A percentile compares a stretch with the other conserved stretches of the same genome.
Conservation (phyloP, 2,113 vertebrate genomes). For the Taurulus bubalis region DNA sequence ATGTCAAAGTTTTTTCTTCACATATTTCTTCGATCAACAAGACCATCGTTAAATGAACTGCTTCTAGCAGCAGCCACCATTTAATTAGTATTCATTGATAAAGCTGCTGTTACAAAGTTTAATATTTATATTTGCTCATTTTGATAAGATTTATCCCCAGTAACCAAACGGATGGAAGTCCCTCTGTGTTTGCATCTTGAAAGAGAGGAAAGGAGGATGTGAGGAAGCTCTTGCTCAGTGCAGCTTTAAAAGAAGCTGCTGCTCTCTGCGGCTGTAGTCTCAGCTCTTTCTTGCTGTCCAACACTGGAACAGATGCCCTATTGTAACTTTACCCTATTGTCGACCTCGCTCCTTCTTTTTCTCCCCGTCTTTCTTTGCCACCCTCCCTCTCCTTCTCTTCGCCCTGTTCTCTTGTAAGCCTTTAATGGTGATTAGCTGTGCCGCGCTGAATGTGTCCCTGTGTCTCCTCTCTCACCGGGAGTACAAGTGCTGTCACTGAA, state of each 20-base stretch:
- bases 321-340: constrained; percentile 56
- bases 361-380: constrained; percentile 20
- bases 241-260: constrained; percentile 9
- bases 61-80: background rate
- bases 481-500: constrained; percentile 67
- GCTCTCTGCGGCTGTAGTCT: constrained; percentile 24
- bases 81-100: background rate
- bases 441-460: constrained; percentile 58
- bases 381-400: constrained; percentile 26
- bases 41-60: background rate
- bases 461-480: constrained; percentile 58
- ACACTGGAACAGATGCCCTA: constrained; percentile 54
- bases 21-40: background rate
- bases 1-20: too few relatives aligned
- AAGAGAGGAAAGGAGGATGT: constrained; percentile 5
- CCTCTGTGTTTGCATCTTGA: background rate
- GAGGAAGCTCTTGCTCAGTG: background rate
- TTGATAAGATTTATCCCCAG: background rate
- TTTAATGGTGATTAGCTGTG: constrained; percentile 71
- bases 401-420: constrained; percentile 60
- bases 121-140: background rate
- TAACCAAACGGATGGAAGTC: constrained; percentile 14
- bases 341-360: constrained; percentile 17
- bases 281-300: constrained; percentile 32
- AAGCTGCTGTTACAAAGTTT: background rate